These are phyloP conservation scores for Miniopterus natalensis DNA, from an alignment of 2,113 vertebrate species.

Conservation along the genomic window DNA sequence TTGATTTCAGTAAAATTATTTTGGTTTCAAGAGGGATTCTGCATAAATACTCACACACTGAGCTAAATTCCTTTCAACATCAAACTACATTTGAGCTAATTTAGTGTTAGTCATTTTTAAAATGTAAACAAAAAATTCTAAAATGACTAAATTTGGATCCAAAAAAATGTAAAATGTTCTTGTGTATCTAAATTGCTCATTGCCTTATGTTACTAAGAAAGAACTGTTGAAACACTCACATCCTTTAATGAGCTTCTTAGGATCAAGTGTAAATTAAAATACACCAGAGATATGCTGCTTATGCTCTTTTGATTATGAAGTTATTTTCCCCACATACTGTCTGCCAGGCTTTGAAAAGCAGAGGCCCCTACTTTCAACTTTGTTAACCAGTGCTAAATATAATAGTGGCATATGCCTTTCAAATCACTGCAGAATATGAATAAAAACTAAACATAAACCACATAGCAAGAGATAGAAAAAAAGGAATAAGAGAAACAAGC, in stretches of 20 bases:
- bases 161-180: constrained; percentile 69
- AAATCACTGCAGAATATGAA: background rate
- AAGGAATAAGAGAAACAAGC: constrained; percentile 2
- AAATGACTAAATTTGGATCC: constrained; percentile 72
- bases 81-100: constrained; percentile 64
- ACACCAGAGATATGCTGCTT: background rate
- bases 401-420: background rate
- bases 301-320: constrained; percentile 23
- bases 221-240: constrained; percentile 72
- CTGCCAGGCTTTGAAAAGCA: background rate
- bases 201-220: constrained; percentile 78
- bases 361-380: background rate
- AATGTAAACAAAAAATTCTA: constrained; percentile 74
- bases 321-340: constrained; percentile 1
- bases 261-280: constrained; percentile 74
- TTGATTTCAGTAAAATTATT: constrained; percentile 80
- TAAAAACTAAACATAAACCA: background rate
- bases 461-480: background rate
- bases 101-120: constrained; percentile 66
- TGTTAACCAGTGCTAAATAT: background rate
- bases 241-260: constrained; percentile 75
- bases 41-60: constrained; percentile 49
- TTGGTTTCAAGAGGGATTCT: constrained; percentile 72
- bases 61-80: constrained; percentile 58
- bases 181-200: constrained; percentile 71